A percentile compares a stretch with the other conserved stretches of the same genome.
Conservation (phyloP, 2,113 vertebrate genomes). For the Herpailurus yagouaroundi region DNA sequence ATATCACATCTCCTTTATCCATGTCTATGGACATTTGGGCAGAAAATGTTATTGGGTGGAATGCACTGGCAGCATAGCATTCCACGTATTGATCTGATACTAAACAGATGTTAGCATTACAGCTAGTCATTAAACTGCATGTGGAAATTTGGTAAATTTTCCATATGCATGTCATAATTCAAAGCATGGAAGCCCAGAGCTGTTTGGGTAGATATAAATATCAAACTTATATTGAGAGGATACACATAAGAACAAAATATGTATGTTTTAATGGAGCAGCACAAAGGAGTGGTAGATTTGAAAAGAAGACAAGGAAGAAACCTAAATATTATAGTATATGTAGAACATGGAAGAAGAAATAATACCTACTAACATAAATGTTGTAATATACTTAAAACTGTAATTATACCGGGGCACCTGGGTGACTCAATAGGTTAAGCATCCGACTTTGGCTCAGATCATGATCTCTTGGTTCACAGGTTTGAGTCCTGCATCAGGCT, state of each 20-base stretch:
- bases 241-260: not conserved
- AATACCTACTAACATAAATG: not conserved
- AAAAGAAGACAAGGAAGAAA: not conserved
- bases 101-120: not conserved
- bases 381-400: not conserved
- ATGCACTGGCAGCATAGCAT: not conserved
- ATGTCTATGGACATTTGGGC: too few species aligned
- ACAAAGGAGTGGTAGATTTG: not conserved
- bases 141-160: not conserved
- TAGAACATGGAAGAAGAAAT: not conserved
- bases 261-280: not conserved
- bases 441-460: too few species aligned
- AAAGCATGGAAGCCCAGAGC: not conserved
- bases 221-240: not conserved
- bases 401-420: not conserved
- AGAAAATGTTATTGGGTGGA: not conserved
- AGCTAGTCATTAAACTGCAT: not conserved
- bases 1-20: too few species aligned
- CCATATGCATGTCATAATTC: not conserved
- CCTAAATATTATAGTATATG: not conserved
- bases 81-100: too few species aligned
- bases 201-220: not conserved
- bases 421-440: too few species aligned
- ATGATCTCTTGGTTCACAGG: too few species aligned
- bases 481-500: too few species aligned